Evolutionary conservation across 2,113 vertebrate species (phyloP).

Genomic region (Rhagologus leucostigma): DNA sequence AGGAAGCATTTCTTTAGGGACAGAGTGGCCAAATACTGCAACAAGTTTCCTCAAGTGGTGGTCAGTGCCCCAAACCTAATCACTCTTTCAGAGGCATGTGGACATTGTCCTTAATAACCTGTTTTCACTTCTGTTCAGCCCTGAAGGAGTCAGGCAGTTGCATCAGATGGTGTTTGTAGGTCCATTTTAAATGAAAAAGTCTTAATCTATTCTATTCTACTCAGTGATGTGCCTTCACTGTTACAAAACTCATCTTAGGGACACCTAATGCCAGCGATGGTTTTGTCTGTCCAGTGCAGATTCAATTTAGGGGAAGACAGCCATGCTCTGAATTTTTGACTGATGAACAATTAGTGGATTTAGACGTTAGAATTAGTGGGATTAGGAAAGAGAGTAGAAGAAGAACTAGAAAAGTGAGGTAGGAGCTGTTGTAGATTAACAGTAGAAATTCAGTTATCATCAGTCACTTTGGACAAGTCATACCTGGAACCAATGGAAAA

Average conservation of each 20-base stretch:
- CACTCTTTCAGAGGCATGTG: not conserved
- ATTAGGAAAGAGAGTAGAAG: not conserved
- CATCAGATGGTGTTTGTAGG: not conserved
- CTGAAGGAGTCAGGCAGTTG: not conserved
- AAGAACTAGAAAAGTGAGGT: not conserved
- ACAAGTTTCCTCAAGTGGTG: not conserved
- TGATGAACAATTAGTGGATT: not conserved
- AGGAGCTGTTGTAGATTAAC: not conserved
- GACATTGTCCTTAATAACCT: not conserved
- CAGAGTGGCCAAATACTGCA: not conserved
- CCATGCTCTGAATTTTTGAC: not conserved
- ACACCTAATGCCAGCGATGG: rapidly evolving
- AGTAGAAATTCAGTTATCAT: not conserved
- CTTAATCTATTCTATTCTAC: not conserved
- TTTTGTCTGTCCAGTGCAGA: not conserved
- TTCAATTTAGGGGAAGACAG: not conserved
- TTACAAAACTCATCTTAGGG: not conserved
- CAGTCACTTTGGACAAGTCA: not conserved
- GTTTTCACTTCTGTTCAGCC: not conserved
- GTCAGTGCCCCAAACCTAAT: not conserved
- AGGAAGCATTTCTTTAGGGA: not conserved
- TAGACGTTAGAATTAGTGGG: not conserved
- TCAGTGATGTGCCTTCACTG: not conserved
- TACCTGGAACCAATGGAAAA: not conserved
- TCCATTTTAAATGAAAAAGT: not conserved